phyloP scores from a whole-genome alignment of 1,140 invertebrate genomes.

The Pomacea maculata region DNA sequence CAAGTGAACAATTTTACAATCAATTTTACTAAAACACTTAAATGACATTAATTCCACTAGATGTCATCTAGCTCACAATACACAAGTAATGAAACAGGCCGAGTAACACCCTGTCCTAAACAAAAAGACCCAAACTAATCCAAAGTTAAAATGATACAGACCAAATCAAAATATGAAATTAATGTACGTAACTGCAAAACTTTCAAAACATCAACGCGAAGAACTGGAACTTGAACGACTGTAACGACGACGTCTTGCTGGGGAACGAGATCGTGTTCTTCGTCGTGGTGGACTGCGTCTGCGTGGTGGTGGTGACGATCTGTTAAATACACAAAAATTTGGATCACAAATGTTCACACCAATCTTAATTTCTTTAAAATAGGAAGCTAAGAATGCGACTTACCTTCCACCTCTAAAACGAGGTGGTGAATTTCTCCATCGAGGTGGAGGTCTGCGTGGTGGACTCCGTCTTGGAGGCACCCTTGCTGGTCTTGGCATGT shows the following conservation, averaged over 20 bases:
- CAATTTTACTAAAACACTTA: no score
- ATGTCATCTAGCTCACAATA: no score
- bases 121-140: no score
- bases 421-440: slow-evolving; percentile 65
- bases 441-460: slow-evolving; percentile 71
- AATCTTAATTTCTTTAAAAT: background rate
- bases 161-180: no score
- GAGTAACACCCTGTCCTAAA: no score
- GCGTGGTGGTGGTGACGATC: slow-evolving; percentile 65
- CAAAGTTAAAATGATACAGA: no score
- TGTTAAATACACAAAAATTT: background rate
- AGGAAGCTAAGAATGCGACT: slow-evolving; percentile 6
- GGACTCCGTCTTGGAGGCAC: slow-evolving; percentile 65
- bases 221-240: slow-evolving; percentile 73
- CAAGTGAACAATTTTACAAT: no score
- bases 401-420: slow-evolving; percentile 54
- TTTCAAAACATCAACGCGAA: slow-evolving; percentile 37
- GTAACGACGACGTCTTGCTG: slow-evolving; percentile 76
- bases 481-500: slow-evolving; percentile 78
- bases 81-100: no score
- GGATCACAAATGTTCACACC: background rate
- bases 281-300: slow-evolving; percentile 73
- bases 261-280: slow-evolving; percentile 69
- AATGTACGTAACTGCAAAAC: background rate
- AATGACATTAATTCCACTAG: no score